These are phyloP conservation scores for Urosaurus nigricauda DNA, from an alignment of 2,797 vertebrate genomes.

Conservation along the genomic window DNA sequence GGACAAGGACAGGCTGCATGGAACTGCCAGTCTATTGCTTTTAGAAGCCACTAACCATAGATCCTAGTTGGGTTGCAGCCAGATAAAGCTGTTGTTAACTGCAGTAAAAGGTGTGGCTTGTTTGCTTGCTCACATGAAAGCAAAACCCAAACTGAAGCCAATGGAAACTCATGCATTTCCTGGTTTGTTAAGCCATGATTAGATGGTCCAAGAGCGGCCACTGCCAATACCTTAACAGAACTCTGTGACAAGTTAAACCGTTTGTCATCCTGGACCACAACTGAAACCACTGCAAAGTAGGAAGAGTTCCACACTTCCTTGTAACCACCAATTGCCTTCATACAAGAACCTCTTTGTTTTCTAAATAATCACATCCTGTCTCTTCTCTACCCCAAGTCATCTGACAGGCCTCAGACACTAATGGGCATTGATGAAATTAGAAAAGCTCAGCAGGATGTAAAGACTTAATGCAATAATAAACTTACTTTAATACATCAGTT, in stretches of 20 bases:
- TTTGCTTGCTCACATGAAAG: too few species aligned
- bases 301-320: neutral
- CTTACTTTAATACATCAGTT: conserved; percentile 5
- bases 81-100: neutral
- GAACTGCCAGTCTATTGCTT: too few species aligned
- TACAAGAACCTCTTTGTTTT: conserved; percentile 17
- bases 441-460: conserved; percentile 24
- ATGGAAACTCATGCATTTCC: neutral
- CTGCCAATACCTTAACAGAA: neutral
- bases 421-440: conserved; percentile 22
- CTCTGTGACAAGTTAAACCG: conserved; percentile 10
- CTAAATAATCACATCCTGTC: conserved; percentile 12
- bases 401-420: conserved; percentile 18
- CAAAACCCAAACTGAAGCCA: neutral
- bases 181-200: neutral
- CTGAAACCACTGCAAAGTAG: neutral
- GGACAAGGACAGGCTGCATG: too few species aligned
- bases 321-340: neutral
- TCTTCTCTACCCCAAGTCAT: neutral
- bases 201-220: neutral
- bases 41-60: neutral
- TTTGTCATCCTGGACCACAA: neutral
- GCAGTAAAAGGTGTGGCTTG: neutral
- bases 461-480: conserved; percentile 7
- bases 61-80: neutral